Conservation (phyloP, 2,797 vertebrate species). For the Okamejei kenojei region DNA sequence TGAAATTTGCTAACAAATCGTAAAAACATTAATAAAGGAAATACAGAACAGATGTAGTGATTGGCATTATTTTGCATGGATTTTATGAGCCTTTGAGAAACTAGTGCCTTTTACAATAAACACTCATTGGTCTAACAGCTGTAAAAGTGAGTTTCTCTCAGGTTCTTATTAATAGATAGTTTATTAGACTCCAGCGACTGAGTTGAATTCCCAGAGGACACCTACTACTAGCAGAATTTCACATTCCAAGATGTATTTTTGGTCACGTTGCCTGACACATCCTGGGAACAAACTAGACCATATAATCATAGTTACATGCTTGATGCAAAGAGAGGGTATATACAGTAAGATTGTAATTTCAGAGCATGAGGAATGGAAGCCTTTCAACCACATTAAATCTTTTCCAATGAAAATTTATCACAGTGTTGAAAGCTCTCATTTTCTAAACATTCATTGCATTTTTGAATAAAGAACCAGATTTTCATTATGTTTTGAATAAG, state of each 20-base stretch:
- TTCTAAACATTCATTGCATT: background rate
- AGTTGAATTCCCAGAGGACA: background rate
- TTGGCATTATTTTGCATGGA: background rate
- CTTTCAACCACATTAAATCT: background rate
- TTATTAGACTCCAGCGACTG: background rate
- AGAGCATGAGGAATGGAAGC: background rate
- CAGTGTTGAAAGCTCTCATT: background rate
- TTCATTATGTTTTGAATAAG: background rate
- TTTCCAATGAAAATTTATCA: background rate
- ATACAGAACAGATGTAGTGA: background rate
- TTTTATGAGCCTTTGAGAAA: background rate
- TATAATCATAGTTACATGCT: background rate
- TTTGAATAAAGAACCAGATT: background rate
- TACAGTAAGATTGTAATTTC: background rate
- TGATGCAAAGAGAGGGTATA: background rate
- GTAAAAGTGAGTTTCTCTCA: constrained; percentile 27
- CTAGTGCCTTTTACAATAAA: background rate
- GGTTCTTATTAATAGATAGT: constrained; percentile 28
- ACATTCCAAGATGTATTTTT: constrained; percentile 14
- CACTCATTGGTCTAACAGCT: background rate
- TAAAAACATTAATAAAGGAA: background rate
- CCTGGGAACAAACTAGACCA: constrained; percentile 16
- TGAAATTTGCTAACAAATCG: background rate
- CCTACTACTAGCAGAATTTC: background rate
- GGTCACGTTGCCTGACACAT: background rate